Conservation (phyloP, 2,113 vertebrate genomes). For the Crotalus tigris region DNA sequence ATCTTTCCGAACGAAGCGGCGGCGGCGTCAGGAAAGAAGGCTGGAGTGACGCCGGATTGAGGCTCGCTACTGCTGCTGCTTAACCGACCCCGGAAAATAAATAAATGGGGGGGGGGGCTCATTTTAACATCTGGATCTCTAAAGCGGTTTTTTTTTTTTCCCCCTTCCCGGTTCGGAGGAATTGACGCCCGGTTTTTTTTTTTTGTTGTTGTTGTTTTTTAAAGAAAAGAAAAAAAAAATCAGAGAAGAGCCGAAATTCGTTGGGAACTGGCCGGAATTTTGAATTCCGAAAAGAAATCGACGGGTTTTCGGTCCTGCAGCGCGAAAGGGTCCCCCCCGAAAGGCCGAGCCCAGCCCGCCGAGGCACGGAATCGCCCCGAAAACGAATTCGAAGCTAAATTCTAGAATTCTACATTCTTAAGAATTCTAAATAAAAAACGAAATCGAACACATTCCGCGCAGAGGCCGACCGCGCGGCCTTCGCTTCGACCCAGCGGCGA, state of each 20-base stretch:
- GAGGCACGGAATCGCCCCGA: neutral
- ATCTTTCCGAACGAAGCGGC: neutral
- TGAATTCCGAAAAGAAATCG: neutral
- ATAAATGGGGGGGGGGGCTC: too few relatives aligned
- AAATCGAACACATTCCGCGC: neutral
- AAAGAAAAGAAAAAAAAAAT: too few relatives aligned
- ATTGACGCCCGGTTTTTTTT: neutral
- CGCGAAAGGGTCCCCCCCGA: neutral
- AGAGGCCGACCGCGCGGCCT: neutral
- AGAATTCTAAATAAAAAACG: too few relatives aligned
- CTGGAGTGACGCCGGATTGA: neutral
- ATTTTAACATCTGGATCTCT: neutral
- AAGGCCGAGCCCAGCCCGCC: neutral
- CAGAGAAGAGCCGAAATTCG: too few relatives aligned
- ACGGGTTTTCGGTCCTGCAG: fast-evolving
- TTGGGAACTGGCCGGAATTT: neutral
- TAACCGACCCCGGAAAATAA: neutral
- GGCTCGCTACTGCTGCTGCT: too few relatives aligned
- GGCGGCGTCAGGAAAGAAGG: neutral
- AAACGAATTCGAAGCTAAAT: neutral
- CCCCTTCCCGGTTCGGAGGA: too few relatives aligned
- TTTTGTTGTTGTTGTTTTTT: too few relatives aligned
- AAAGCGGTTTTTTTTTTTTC: neutral
- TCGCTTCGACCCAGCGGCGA: neutral
- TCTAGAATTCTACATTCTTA: too few relatives aligned